Percentiles rank a stretch among this genome's conserved stretches.
These are phyloP conservation scores for Myanophis thanlyinensis DNA, from an alignment of 2,113 vertebrate genomes.

Conservation along the genomic window DNA sequence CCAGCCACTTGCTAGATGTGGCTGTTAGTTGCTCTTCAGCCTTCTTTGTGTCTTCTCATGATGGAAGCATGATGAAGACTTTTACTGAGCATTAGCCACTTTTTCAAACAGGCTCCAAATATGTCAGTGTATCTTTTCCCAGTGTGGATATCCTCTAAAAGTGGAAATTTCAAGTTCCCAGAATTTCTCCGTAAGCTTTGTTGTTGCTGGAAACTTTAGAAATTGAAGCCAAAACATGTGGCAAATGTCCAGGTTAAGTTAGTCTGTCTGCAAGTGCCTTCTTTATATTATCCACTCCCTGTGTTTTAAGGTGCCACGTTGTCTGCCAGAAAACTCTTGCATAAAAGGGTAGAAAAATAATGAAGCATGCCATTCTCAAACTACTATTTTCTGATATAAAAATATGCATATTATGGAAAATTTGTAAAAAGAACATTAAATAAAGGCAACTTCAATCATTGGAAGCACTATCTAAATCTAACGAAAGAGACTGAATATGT, in stretches of 20 bases:
- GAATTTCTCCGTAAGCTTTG: neutral
- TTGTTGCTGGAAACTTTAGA: neutral
- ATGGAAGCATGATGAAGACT: neutral
- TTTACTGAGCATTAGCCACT: neutral
- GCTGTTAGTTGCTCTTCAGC: neutral
- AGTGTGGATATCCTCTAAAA: neutral
- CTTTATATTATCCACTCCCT: neutral
- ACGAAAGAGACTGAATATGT: neutral
- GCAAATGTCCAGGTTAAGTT: neutral
- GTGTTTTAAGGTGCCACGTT: neutral
- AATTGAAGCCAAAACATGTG: neutral
- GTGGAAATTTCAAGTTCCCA: neutral
- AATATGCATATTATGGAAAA: neutral
- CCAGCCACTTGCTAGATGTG: neutral
- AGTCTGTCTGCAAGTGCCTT: neutral
- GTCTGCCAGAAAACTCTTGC: neutral
- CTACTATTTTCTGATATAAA: neutral
- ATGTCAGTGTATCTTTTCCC: neutral
- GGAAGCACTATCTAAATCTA: neutral
- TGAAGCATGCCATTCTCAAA: neutral
- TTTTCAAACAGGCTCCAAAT: neutral
- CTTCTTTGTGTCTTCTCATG: neutral
- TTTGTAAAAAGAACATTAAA: neutral
- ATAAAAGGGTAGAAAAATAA: neutral
- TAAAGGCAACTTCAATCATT: neutral